A percentile compares a stretch with the other conserved stretches of the same genome.
These are phyloP conservation scores for Ageneiosus marmoratus DNA, from an alignment of 2,113 vertebrate genomes.

Conservation along the genomic window DNA sequence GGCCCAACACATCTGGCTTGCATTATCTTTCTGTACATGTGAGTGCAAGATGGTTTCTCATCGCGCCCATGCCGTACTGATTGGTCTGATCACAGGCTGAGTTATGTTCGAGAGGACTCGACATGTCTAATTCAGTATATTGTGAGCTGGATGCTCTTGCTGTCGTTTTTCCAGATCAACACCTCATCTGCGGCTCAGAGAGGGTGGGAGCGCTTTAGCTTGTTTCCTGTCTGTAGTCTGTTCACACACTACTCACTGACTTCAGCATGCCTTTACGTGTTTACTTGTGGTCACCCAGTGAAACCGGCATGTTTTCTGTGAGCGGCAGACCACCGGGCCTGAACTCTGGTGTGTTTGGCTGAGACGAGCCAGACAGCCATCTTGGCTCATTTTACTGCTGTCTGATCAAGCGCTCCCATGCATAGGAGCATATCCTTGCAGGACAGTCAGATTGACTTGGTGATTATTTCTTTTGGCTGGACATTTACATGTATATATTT, in stretches of 20 bases:
- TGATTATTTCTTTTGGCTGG: slow-evolving; percentile 48
- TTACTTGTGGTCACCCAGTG: slow-evolving; percentile 70
- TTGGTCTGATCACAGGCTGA: slow-evolving; percentile 47
- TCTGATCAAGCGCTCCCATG: slow-evolving; percentile 53
- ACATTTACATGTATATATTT: slow-evolving; percentile 5
- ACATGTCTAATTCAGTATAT: slow-evolving; percentile 47
- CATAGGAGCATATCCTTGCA: slow-evolving; percentile 26
- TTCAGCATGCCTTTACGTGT: slow-evolving; percentile 65
- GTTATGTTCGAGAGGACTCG: slow-evolving; percentile 49
- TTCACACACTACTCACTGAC: slow-evolving; percentile 50
- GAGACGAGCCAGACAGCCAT: slow-evolving; percentile 37
- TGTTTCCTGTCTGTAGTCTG: slow-evolving; percentile 50
- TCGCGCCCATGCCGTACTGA: slow-evolving; percentile 47
- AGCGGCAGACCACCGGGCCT: slow-evolving; percentile 78
- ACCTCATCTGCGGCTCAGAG: slow-evolving; percentile 47
- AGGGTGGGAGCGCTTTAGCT: slow-evolving; percentile 51
- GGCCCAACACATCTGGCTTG: slow-evolving; percentile 64
- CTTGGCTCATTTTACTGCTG: slow-evolving; percentile 64
- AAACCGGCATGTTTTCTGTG: slow-evolving; percentile 74
- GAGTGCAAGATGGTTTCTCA: slow-evolving; percentile 46
- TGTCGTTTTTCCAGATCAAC: slow-evolving; percentile 49
- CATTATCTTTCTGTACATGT: slow-evolving; percentile 58
- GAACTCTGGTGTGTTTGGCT: slow-evolving; percentile 62
- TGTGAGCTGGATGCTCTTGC: slow-evolving; percentile 47
- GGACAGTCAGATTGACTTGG: slow-evolving; percentile 15